Evolutionary conservation across 2,797 vertebrate species (phyloP).

Genomic region (Chaenodraco wilsoni): DNA sequence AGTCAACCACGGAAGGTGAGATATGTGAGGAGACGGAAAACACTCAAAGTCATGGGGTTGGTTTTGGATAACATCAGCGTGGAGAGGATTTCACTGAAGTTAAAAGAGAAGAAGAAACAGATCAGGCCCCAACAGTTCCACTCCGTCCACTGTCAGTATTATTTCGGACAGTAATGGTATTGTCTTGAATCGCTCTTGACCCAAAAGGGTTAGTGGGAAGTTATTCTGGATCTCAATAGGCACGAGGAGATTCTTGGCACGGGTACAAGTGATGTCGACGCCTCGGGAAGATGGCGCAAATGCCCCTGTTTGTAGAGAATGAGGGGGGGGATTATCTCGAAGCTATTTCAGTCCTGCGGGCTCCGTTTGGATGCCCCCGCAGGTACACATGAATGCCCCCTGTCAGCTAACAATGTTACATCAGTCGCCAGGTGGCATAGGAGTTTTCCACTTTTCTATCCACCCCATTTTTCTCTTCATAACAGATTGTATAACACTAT

Average conservation of each 20-base stretch:
- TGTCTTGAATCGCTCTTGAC: conserved; percentile 59
- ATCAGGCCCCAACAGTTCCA: background rate
- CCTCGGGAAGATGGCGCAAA: conserved; percentile 66
- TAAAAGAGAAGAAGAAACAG: background rate
- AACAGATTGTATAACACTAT: conserved; percentile 32
- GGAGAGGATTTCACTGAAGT: background rate
- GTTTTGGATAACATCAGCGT: background rate
- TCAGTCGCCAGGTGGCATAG: conserved; percentile 60
- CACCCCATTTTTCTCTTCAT: conserved; percentile 27
- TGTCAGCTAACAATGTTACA: conserved; percentile 71
- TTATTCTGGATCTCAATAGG: conserved; percentile 73
- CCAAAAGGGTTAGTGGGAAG: conserved; percentile 56
- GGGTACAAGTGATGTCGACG: conserved; percentile 54
- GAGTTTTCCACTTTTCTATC: conserved; percentile 45
- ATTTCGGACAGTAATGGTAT: conserved; percentile 65
- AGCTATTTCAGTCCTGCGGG: conserved; percentile 79
- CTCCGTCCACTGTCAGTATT: conserved; percentile 40
- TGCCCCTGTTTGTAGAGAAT: conserved; percentile 70
- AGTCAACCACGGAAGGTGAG: conserved; percentile 2
- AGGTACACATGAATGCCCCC: conserved; percentile 79
- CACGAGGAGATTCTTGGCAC: conserved; percentile 78
- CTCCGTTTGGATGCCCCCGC: conserved; percentile 67
- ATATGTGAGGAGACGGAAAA: conserved; percentile 11
- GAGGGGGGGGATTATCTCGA: conserved; percentile 66
- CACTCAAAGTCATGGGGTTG: background rate